Base-by-base conservation (phyloP, 2,888 invertebrate species). In the Leptarthrus brevirostris region DNA sequence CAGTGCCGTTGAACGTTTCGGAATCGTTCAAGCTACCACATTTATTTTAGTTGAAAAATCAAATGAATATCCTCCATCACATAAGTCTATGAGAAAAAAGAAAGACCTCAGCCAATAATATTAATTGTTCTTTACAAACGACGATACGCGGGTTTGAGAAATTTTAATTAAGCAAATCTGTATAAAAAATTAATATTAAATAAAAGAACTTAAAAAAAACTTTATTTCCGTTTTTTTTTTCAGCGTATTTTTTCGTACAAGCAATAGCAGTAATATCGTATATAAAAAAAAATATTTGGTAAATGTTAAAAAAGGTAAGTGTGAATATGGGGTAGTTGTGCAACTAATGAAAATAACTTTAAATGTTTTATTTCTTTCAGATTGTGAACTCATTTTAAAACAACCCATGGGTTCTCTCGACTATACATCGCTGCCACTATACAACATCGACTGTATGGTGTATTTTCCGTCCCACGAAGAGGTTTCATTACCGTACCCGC, bases 391-490 rank as follows among this genome's bases (percentile, higher is more conserved):
- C 34, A 76, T 79, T 58, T 78, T 82, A 76, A 79, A 79, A 73
- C 76, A 80, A 77, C 76, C 80, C 69, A 76, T 79, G 74, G 82
- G 82, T 72, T 76, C 78, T 74, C 74, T 82, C 76, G 82, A 82
- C 78, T 80, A 81, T 76, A 80, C 80, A 77, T 75, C 78, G 75
- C 77, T 82, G 79, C 82, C 82, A 77, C 79, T 81, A 72, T 81
- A 81, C 75, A 80, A 78, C 78, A 79, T 76, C 76, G 80, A 81
- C 78, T 82, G 82, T 77, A 79, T 79, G 73, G 81, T 82, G 75
- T 79, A 81, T 75, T 82, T 82, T 80, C 81, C 82, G 76, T 79
- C 80, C 77, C 71, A 71, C 81, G 82, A 69, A 79, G 80, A 53
- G 79, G 80, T 71, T 80, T 82, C 74, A 30, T 52, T 18, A 75